Conservation (phyloP, 1,140 invertebrate genomes). For the Tetragnatha versicolor region DNA sequence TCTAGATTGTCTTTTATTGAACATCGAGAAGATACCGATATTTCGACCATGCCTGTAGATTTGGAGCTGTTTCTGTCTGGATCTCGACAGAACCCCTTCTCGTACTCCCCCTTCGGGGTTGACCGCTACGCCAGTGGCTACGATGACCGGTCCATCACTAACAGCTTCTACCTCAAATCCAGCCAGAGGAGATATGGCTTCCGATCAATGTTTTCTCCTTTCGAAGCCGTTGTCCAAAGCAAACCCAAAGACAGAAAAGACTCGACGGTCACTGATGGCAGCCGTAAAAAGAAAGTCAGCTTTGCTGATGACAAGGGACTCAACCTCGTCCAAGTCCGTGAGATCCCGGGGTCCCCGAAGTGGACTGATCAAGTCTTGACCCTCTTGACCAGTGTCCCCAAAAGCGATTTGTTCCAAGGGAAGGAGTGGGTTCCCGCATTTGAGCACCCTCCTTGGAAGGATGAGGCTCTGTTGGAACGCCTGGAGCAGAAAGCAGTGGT, state of each 20-base stretch:
- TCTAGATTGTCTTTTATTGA: no score
- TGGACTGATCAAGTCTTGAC: slow-evolving; percentile 7
- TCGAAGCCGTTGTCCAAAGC: not conserved
- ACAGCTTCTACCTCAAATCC: no score
- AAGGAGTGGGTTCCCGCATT: slow-evolving; percentile 79
- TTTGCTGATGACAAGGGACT: slow-evolving; percentile 92
- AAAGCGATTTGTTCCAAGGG: slow-evolving; percentile 65
- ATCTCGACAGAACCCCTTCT: not conserved
- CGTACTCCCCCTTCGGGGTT: not conserved
- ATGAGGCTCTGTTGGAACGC: slow-evolving; percentile 82
- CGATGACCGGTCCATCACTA: no score
- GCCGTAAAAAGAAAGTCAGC: slow-evolving; percentile 82
- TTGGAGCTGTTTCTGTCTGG: slow-evolving; percentile 42
- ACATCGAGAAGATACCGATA: no score
- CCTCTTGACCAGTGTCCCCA: slow-evolving; percentile 58
- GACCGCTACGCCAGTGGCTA: not conserved
- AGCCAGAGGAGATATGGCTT: not conserved
- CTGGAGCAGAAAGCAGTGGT: slow-evolving; percentile 82
- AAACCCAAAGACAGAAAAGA: not conserved
- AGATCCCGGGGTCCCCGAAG: slow-evolving; percentile 13
- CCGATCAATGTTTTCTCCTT: not conserved
- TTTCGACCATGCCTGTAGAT: slow-evolving; percentile 34
- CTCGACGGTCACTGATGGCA: not conserved
- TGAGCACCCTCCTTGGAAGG: slow-evolving; percentile 89
- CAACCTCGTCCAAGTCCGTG: slow-evolving; percentile 74